These are phyloP conservation scores for Torymus aiolomorphi DNA, from an alignment of 2,888 invertebrate species.

Conservation along the genomic window DNA sequence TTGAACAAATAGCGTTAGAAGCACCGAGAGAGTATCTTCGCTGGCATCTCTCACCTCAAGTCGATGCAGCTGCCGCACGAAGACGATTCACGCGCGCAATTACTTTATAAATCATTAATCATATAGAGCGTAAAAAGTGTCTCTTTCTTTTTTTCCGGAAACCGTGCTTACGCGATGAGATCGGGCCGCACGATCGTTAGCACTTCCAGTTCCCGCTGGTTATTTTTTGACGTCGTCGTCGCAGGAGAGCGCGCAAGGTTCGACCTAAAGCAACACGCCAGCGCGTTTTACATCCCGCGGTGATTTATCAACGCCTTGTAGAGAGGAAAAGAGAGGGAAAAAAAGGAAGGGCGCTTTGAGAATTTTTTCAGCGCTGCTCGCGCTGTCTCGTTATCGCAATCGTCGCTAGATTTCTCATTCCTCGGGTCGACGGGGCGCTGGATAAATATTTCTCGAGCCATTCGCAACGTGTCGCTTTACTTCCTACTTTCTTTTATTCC, in stretches of 20 bases:
- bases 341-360: background rate
- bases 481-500: conserved; percentile 24
- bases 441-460: conserved; percentile 42
- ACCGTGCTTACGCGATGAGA: background rate
- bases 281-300: conserved; percentile 61
- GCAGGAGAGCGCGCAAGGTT: background rate
- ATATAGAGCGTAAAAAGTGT: conserved; percentile 10
- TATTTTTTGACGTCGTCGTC: conserved; percentile 16
- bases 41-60: no score
- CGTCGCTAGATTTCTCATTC: conserved; percentile 42
- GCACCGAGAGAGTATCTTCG: background rate
- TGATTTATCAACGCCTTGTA: conserved; percentile 65
- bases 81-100: background rate
- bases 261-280: conserved; percentile 10
- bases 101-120: conserved; percentile 43
- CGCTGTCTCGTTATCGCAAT: conserved; percentile 48
- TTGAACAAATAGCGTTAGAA: background rate
- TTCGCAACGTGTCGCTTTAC: conserved; percentile 22
- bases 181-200: conserved; percentile 28
- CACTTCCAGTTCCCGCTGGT: conserved; percentile 6
- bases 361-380: conserved; percentile 15
- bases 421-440: conserved; percentile 8
- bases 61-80: background rate
- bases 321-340: conserved; percentile 17
- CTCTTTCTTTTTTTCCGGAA: conserved; percentile 19